Evolutionary conservation across 1,140 invertebrate genomes (phyloP), one percentile per base, ranked within the genome.

Genomic region (Asbolus verrucosus): DNA sequence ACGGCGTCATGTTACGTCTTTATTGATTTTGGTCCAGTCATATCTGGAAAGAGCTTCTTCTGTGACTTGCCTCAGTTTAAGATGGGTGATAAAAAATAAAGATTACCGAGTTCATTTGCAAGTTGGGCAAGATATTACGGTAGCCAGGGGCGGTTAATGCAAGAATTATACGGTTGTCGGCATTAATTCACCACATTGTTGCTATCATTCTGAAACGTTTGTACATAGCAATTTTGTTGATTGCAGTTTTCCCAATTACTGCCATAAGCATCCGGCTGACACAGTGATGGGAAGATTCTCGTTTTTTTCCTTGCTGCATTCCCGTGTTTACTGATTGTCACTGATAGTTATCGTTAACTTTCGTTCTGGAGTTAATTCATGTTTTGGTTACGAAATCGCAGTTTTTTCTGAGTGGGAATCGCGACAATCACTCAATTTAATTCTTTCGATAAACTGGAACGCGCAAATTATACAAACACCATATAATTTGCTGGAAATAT

Each of bases 51-150:
- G 46, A 54, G 46, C 11, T 16, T 54, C 46, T 54, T 54, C 46
- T 31, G 46, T 21, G 15, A 27, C 46, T 54, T 27, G 46, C 11
- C 18, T 54, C 46, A 54, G 13, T 54, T 54, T 27, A 27, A 54
- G 46, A 54, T 54, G n/a, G 46, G 46, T 27, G 46, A 54, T 54
- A 54, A 54, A 54, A 54, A 54, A 54, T 54, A 19, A n/a, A 54
- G 46, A 62, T 62, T 62, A 62, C 36, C 27, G 36, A 62, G 59
- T 62, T 62, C 36, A 62, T 62, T 62, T 62, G 59, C 59, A 36
- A 62, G 59, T 62, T 62, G 30, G 59, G 30, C 59, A 27, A 62
- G 59, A 62, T 62, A 62, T 38, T 62, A 21, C 46, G 46, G 46
- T 54, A 54, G 46, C 46, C 46, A 54, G 46, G n/a, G 46, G 46